A percentile compares a stretch with the other conserved stretches of the same genome.
Conservation (phyloP, 1,140 invertebrate species). For the Chelonus insularis region DNA sequence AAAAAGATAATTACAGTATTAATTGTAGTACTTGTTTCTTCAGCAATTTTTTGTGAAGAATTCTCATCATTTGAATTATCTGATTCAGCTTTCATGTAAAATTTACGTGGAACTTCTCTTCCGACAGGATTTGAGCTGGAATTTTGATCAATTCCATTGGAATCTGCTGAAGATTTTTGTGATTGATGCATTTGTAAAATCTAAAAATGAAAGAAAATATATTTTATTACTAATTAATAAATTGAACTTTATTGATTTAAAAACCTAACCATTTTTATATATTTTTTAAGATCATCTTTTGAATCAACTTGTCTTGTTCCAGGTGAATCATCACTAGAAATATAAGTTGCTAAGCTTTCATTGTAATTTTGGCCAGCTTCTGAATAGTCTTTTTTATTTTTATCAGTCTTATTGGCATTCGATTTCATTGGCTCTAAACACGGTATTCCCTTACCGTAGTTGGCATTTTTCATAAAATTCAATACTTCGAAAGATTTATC, state of each 20-base stretch:
- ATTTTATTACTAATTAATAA: too few species aligned
- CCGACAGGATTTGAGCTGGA: constrained; percentile 41
- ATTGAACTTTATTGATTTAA: background rate
- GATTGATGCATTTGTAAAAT: constrained; percentile 53
- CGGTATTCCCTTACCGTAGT: constrained; percentile 35
- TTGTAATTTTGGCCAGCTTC: constrained; percentile 36
- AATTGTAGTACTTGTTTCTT: constrained; percentile 4
- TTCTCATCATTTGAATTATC: constrained; percentile 47
- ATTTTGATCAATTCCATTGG: constrained; percentile 25
- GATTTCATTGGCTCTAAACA: constrained; percentile 43
- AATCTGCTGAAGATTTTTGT: constrained; percentile 34
- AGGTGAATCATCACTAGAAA: constrained; percentile 46
- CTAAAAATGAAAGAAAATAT: too few species aligned
- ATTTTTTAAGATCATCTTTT: constrained; percentile 50
- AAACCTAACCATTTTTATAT: constrained; percentile 58
- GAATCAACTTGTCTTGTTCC: constrained; percentile 41
- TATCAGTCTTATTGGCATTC: constrained; percentile 26
- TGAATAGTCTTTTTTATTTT: background rate
- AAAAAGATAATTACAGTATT: background rate
- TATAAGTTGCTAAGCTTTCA: constrained; percentile 43
- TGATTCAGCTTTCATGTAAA: constrained; percentile 49
- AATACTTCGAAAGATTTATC: constrained; percentile 49
- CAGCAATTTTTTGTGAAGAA: background rate
- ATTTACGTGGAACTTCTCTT: constrained; percentile 50
- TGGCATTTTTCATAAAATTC: constrained; percentile 36